Evolutionary conservation across 2,797 vertebrate genomes (phyloP).

Genomic region (Salmo trutta): DNA sequence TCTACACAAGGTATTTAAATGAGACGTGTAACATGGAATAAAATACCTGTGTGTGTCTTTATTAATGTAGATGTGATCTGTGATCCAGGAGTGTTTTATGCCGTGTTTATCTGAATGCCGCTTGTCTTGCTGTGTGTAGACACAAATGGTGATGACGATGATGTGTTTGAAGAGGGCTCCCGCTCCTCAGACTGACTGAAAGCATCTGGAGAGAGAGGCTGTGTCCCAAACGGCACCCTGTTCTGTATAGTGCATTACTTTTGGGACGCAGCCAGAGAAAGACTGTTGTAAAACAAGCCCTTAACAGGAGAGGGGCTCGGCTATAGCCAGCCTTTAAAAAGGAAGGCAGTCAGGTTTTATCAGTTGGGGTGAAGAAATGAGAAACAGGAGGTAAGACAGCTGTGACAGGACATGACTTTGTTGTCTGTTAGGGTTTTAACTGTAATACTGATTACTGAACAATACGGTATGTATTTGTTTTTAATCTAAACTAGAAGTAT

Average conservation of each 20-base stretch:
- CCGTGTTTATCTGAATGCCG: conserved; percentile 5
- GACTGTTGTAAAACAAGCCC: conserved; percentile 16
- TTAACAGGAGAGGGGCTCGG: conserved; percentile 8
- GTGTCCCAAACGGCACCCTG: not conserved
- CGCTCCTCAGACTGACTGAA: conserved; percentile 41
- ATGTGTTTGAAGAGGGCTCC: conserved; percentile 53
- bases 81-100: not conserved
- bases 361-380: conserved; percentile 13
- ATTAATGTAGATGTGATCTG: not conserved
- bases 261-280: not conserved
- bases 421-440: not conserved
- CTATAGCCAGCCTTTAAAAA: conserved; percentile 4
- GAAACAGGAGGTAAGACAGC: conserved; percentile 12
- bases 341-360: conserved; percentile 23
- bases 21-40: not conserved
- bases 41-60: not conserved
- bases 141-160: conserved; percentile 36
- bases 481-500: not conserved
- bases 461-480: not conserved
- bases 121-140: conserved; percentile 22
- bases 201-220: conserved; percentile 32
- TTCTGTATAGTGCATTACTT: not conserved
- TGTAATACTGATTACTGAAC: not conserved
- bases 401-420: conserved; percentile 18
- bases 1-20: not conserved